Conservation (phyloP, 2,113 vertebrate species). For the Psittacus erithacus region DNA sequence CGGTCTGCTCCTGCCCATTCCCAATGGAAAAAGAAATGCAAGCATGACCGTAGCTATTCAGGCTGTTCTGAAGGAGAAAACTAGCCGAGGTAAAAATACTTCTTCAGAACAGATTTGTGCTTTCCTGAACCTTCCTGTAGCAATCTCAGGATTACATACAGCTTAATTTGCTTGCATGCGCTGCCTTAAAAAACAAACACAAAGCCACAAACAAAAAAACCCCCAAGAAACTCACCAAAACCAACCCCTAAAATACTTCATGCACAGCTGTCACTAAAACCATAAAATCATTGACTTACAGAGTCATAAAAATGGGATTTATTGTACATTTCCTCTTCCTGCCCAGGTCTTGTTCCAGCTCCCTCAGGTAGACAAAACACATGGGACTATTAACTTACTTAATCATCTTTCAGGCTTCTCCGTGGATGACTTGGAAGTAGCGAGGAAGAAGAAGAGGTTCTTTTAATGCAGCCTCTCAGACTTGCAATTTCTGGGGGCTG, state of each 20-base stretch:
- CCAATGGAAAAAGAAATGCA: not conserved
- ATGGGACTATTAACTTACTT: constrained; percentile 50
- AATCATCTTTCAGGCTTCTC: constrained; percentile 22
- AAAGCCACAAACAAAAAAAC: not conserved
- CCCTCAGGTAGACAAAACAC: constrained; percentile 56
- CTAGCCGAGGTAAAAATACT: not conserved
- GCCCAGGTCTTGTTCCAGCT: constrained; percentile 23
- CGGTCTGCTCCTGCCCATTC: not conserved
- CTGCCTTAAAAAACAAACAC: not conserved
- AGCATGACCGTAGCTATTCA: not conserved
- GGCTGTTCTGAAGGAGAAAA: not conserved
- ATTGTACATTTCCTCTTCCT: constrained; percentile 67
- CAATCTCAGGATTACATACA: not conserved
- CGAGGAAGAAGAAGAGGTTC: constrained; percentile 12
- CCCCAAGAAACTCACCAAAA: not conserved
- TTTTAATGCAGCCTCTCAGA: not conserved
- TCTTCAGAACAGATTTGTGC: not conserved
- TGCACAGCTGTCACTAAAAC: constrained; percentile 40
- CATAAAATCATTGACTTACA: constrained; percentile 56
- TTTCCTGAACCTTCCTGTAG: not conserved
- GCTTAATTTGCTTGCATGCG: constrained; percentile 23
- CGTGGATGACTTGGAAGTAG: not conserved
- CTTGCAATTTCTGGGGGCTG: not conserved
- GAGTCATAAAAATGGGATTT: constrained; percentile 71
- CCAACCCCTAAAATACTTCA: constrained; percentile 4